A percentile compares a stretch with the other conserved stretches of the same genome.
These are phyloP conservation scores for Scotopteryx bipunctaria DNA, from an alignment of 2,888 invertebrate species.

Conservation along the genomic window DNA sequence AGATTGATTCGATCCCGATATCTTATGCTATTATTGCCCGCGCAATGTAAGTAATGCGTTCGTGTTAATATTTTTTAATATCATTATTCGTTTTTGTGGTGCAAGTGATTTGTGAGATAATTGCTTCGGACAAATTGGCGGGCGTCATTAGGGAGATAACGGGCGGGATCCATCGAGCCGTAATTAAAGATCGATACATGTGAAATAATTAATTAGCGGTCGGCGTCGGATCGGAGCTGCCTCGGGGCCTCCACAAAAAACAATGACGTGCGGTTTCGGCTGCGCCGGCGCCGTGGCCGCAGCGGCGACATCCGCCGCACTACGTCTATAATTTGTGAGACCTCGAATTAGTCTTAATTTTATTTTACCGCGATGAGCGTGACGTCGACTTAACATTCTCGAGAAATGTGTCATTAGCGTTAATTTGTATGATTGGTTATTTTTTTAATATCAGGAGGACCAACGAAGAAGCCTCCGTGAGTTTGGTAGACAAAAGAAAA, in stretches of 20 bases:
- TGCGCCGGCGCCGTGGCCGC: conserved; percentile 74
- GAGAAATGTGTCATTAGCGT: conserved; percentile 80
- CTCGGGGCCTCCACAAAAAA: conserved; percentile 76
- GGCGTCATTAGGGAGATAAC: conserved; percentile 77
- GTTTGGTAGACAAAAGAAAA: conserved; percentile 45
- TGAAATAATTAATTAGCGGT: conserved; percentile 82
- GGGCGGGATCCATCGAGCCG: conserved; percentile 67
- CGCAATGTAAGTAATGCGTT: conserved; percentile 72
- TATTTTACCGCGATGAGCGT: conserved; percentile 75
- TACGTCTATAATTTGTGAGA: conserved; percentile 79
- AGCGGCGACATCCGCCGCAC: conserved; percentile 76
- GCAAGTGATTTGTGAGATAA: conserved; percentile 75
- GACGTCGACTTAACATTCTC: conserved; percentile 69
- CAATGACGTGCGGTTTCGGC: conserved; percentile 81
- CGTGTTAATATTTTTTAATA: conserved; percentile 78
- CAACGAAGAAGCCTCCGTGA: conserved; percentile 45
- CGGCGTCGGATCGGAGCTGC: conserved; percentile 67
- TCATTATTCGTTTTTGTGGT: conserved; percentile 74
- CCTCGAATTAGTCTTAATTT: conserved; percentile 81
- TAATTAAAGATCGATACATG: conserved; percentile 83
- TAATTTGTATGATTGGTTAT: conserved; percentile 73
- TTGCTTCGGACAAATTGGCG: conserved; percentile 80
- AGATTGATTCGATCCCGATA: conserved; percentile 82
- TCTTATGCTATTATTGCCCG: conserved; percentile 78
- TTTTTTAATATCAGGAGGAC: conserved; percentile 53